Percentiles rank a stretch among this genome's conserved stretches.
phyloP scores from a whole-genome alignment of 2,113 vertebrate species.

The Dissostichus mawsoni region DNA sequence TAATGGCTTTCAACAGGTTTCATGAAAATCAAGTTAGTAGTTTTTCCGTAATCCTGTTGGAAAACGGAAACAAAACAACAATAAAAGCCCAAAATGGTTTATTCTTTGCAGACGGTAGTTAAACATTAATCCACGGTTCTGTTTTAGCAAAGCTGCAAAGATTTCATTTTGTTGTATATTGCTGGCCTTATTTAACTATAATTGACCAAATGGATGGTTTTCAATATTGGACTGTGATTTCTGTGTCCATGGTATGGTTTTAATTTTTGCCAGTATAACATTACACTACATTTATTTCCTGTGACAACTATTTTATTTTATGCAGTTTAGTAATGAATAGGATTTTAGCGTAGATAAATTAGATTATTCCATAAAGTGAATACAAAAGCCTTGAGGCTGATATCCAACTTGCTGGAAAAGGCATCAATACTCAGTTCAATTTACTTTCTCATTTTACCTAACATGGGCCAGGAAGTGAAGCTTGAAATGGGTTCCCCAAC shows the following conservation, averaged over 20 bases:
- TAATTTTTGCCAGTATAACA: constrained; percentile 4
- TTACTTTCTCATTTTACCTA: constrained; percentile 73
- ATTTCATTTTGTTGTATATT: constrained; percentile 28
- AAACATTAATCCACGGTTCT: too few species aligned
- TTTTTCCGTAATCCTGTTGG: too few species aligned
- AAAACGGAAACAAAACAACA: too few species aligned
- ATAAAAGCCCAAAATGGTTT: too few species aligned
- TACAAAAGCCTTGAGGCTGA: constrained; percentile 25
- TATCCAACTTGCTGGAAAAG: constrained; percentile 56
- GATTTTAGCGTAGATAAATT: constrained; percentile 41
- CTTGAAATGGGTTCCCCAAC: constrained; percentile 76
- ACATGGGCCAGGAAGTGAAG: constrained; percentile 74
- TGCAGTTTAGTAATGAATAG: constrained; percentile 39
- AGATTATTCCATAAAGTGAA: constrained; percentile 34
- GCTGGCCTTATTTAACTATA: constrained; percentile 25
- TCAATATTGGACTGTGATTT: background rate
- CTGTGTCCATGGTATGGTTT: constrained; percentile 31
- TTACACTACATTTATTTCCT: background rate
- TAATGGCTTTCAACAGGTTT: too few species aligned
- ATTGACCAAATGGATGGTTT: constrained; percentile 11
- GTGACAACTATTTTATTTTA: constrained; percentile 3
- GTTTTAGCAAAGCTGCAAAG: background rate
- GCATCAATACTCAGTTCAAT: constrained; percentile 61
- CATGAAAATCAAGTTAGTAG: too few species aligned
- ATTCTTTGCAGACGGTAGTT: too few species aligned